Percentiles rank a stretch among this genome's conserved stretches.
phyloP scores from a whole-genome alignment of 2,888 invertebrate genomes.

The Serripes groenlandicus region DNA sequence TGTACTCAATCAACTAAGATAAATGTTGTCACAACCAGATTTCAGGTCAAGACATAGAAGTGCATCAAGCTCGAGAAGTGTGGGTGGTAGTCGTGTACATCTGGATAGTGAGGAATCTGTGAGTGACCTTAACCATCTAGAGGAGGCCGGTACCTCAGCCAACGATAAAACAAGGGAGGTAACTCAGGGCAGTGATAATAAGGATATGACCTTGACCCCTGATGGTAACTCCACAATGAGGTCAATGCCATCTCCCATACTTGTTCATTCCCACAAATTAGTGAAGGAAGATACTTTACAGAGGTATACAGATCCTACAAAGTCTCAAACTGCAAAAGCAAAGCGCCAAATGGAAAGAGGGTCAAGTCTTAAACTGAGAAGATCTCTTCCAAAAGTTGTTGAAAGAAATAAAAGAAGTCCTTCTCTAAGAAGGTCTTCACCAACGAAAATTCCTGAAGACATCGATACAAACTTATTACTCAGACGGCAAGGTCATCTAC shows the following conservation, averaged over 20 bases:
- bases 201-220: constrained; percentile 51
- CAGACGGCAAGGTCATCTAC: constrained; percentile 54
- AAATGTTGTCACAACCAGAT: constrained; percentile 90
- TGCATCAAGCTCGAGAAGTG: constrained; percentile 51
- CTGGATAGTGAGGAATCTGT: constrained; percentile 68
- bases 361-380: constrained; percentile 53
- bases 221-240: constrained; percentile 58
- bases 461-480: constrained; percentile 39
- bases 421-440: background rate
- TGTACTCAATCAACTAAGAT: constrained; percentile 91
- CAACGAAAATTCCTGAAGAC: constrained; percentile 11
- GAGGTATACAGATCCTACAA: constrained; percentile 77
- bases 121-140: constrained; percentile 53
- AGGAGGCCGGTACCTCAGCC: constrained; percentile 43
- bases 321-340: constrained; percentile 30
- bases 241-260: constrained; percentile 75
- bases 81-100: constrained; percentile 58
- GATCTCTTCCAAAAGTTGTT: constrained; percentile 63
- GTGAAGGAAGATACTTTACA: constrained; percentile 78
- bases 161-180: constrained; percentile 40
- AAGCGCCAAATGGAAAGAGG: constrained; percentile 49
- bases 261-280: constrained; percentile 78
- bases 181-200: constrained; percentile 30
- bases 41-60: constrained; percentile 60
- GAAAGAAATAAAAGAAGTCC: constrained; percentile 35